These are phyloP conservation scores for Hylia prasina DNA, from an alignment of 2,113 vertebrate species.

Conservation along the genomic window DNA sequence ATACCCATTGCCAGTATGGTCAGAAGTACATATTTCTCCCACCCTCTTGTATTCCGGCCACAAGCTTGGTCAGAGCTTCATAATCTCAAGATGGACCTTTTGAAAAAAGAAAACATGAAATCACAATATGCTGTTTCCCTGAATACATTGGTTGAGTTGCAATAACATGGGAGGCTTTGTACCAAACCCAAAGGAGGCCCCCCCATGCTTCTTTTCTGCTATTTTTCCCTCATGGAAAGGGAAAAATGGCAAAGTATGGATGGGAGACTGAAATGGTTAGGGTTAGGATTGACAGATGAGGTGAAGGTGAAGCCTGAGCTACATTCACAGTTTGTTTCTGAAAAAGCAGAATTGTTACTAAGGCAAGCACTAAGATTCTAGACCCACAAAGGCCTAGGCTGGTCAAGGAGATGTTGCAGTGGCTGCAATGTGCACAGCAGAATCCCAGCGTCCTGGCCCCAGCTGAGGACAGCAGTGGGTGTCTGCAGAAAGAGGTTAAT, in stretches of 20 bases:
- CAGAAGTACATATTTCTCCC: neutral
- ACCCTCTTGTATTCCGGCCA: neutral
- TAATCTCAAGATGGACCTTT: neutral
- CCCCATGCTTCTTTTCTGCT: neutral
- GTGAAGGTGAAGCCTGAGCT: neutral
- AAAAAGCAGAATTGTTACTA: neutral
- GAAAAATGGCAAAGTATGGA: neutral
- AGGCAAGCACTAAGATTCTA: neutral
- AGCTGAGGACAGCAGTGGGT: neutral
- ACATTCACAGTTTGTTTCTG: neutral
- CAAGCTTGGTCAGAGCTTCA: neutral
- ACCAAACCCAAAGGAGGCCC: neutral
- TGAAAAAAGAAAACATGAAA: neutral
- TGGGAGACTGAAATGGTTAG: neutral
- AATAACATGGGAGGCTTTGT: neutral
- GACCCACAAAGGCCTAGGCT: neutral
- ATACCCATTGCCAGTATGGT: neutral
- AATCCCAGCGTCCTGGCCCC: neutral
- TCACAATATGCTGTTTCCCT: neutral
- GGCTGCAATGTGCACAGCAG: neutral
- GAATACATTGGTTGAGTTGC: accelerated
- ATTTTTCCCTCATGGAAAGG: neutral
- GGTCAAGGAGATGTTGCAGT: neutral
- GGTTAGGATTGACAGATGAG: neutral
- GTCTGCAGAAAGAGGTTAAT: neutral